phyloP scores from a whole-genome alignment of 2,797 vertebrate species.

The Benthosema pterotum region DNA sequence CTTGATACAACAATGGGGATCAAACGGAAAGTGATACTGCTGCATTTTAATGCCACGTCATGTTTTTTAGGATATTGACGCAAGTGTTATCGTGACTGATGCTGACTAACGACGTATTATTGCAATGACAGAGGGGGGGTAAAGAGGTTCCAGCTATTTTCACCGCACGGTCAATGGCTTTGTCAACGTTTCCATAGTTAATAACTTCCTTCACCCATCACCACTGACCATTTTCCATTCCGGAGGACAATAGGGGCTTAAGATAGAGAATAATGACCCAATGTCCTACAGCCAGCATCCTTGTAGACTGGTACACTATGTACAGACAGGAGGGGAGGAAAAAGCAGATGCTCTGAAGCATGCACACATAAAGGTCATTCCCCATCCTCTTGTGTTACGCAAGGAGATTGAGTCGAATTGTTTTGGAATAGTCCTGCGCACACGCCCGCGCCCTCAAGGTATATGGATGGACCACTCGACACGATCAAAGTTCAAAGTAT shows the following conservation, averaged over 20 bases:
- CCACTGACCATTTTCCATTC: slow-evolving; percentile 30
- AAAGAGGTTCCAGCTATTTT: slow-evolving; percentile 34
- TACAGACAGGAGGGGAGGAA: slow-evolving; percentile 34
- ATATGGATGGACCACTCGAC: slow-evolving; percentile 35
- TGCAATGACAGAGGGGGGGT: slow-evolving; percentile 25
- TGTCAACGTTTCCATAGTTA: slow-evolving; percentile 13
- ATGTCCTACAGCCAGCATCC: slow-evolving; percentile 55
- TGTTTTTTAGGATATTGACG: slow-evolving; percentile 17
- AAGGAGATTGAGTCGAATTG: slow-evolving; percentile 55
- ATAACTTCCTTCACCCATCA: slow-evolving; percentile 50
- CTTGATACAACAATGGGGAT: neutral
- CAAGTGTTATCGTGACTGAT: slow-evolving; percentile 2
- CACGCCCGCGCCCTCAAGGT: slow-evolving; percentile 3
- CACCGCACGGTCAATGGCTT: too few species aligned
- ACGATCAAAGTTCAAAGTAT: slow-evolving; percentile 41
- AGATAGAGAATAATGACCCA: slow-evolving; percentile 29
- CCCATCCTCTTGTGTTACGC: slow-evolving; percentile 38
- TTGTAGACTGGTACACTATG: slow-evolving; percentile 54
- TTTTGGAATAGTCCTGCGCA: slow-evolving; percentile 43
- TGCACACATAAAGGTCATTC: slow-evolving; percentile 55
- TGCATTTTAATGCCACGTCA: neutral
- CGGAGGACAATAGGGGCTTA: slow-evolving; percentile 36
- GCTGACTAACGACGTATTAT: slow-evolving; percentile 34
- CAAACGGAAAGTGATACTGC: neutral
- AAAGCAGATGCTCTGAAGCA: slow-evolving; percentile 34